Conservation (phyloP, 2,888 invertebrate species). For the Drosophila meridiana region DNA sequence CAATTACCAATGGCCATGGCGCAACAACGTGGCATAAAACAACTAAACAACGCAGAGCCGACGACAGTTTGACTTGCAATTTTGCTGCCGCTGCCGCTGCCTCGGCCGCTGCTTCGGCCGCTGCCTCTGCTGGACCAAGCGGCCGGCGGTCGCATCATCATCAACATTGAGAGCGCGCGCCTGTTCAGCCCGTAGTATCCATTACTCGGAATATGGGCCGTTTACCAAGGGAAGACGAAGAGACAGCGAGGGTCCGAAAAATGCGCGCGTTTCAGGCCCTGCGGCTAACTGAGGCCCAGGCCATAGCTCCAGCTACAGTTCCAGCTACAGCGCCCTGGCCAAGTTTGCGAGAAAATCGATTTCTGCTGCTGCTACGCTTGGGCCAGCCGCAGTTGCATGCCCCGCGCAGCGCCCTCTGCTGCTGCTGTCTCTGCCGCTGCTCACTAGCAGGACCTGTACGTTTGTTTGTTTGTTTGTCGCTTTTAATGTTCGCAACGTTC, state of each 20-base stretch:
- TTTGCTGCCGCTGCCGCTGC: constrained; percentile 45
- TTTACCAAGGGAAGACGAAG: not conserved
- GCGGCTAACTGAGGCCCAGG: constrained; percentile 43
- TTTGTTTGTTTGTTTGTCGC: constrained; percentile 80
- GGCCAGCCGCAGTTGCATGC: constrained; percentile 10
- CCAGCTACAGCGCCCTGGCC: constrained; percentile 28
- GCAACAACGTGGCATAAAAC: constrained; percentile 50
- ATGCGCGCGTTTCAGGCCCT: constrained; percentile 62
- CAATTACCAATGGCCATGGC: constrained; percentile 68
- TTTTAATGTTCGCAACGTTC: constrained; percentile 71
- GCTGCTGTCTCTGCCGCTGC: constrained; percentile 2
- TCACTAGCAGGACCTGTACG: constrained; percentile 42
- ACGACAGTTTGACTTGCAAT: constrained; percentile 78
- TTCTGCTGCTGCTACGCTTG: constrained; percentile 66
- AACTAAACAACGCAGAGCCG: constrained; percentile 71
- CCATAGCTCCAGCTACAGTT: not conserved
- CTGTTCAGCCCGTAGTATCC: constrained; percentile 43
- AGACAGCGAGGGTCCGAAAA: constrained; percentile 41
- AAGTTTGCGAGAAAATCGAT: constrained; percentile 78
- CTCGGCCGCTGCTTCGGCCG: constrained; percentile 13
- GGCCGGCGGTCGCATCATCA: constrained; percentile 36
- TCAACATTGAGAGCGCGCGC: constrained; percentile 32
- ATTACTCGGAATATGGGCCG: constrained; percentile 42
- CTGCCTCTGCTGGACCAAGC: constrained; percentile 7
- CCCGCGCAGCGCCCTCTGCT: not conserved